Evolutionary conservation across 2,888 invertebrate species (phyloP), one percentile per base, ranked within the genome.

Genomic region (Drosophila silvestris): DNA sequence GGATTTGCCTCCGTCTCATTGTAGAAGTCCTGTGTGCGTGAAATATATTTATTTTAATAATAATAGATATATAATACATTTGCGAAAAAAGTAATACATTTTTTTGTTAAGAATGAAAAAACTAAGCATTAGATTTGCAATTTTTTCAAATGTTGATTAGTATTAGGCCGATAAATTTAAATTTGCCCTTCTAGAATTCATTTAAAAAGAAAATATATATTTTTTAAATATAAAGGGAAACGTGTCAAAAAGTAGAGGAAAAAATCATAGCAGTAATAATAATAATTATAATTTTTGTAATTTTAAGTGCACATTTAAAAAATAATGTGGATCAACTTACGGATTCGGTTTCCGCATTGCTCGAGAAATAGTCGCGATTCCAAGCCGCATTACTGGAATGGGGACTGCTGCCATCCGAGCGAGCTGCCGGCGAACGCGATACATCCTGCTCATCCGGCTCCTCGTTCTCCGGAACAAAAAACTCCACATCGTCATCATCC

Each of bases 281-380:
- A 16, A 16, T 16, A 37, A 6, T 37, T 37, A 37, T 16, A 16
- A 16, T 37, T 16, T 37, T 16, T 37, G 6, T 37, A 16, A 16
- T 6, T 37, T 37, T 37, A 37, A 37, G 37, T 37, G 37, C 37
- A 37, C 19, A 9, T 39, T 9, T 39, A 39, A 39, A 39, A 39
- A 39, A 9, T 37, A 37, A 37, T 19, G 5, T 14, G 35, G 35
- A 35, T 35, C 35, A 5, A 74, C 81, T 81, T 81, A 78, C 78
- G 4, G 78, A 81, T 53, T 77, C 77, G 2, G 9, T n/a, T 2
- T 74, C 77, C 5, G 72, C 76, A 53, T 73, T 63, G 37, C 58
- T 74, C 7, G 68, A 70, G 0, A 56, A 30, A 33, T 66, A 52
- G 37, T 62, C 52, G 12, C 62, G 78, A 32, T 68, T 51, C 72